These are phyloP conservation scores for Heliocidaris tuberculata DNA, from an alignment of 35 echinoderm and acorn worm species.

Conservation along the genomic window DNA sequence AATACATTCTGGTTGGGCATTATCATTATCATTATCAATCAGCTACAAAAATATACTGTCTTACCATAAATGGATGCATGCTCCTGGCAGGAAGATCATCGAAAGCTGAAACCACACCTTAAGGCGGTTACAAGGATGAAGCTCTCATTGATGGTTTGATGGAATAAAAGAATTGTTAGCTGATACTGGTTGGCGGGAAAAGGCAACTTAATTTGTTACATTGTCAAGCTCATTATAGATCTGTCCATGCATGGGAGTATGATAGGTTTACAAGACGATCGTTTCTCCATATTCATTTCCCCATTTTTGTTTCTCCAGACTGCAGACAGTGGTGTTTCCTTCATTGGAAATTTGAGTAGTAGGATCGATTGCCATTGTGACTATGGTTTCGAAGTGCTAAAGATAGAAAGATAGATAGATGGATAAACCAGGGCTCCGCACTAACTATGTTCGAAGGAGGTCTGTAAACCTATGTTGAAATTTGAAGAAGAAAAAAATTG, in stretches of 20 bases:
- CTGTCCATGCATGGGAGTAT: background rate
- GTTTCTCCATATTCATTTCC: background rate
- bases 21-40: background rate
- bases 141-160: background rate
- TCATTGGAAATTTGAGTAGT: too few species aligned
- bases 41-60: too few species aligned
- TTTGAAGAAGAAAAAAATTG: too few species aligned
- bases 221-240: conserved; percentile 1
- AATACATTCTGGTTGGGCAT: background rate
- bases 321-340: too few species aligned
- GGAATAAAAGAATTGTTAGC: background rate
- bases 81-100: background rate
- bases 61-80: too few species aligned
- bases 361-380: too few species aligned
- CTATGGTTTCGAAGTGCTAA: too few species aligned
- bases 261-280: background rate
- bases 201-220: background rate
- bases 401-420: too few species aligned
- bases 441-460: too few species aligned
- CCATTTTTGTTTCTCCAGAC: background rate
- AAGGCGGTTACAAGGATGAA: background rate
- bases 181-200: background rate
- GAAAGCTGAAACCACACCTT: background rate
- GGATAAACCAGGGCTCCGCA: too few species aligned
- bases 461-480: too few species aligned